phyloP scores from a whole-genome alignment of 2,888 invertebrate genomes.

The Xestia ashworthii region DNA sequence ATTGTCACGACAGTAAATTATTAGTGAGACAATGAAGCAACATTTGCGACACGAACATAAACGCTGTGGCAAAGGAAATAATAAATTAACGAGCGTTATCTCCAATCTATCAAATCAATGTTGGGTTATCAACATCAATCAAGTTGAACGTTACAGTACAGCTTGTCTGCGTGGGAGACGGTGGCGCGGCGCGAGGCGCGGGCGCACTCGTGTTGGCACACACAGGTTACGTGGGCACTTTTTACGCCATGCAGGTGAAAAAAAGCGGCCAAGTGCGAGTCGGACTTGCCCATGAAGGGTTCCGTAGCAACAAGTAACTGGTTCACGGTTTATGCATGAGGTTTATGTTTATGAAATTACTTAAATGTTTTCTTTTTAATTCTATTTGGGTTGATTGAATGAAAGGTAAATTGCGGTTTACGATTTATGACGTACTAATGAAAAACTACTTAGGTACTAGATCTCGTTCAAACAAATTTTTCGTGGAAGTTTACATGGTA shows the following conservation, averaged over 20 bases:
- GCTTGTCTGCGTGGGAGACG: constrained; percentile 32
- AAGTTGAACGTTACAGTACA: constrained; percentile 29
- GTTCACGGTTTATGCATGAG: too few species aligned
- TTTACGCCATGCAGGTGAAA: not conserved
- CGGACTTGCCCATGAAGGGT: too few species aligned
- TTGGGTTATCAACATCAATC: constrained; percentile 38
- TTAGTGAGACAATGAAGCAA: not conserved
- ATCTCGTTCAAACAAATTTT: too few species aligned
- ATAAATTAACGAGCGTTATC: constrained; percentile 53
- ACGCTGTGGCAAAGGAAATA: constrained; percentile 41
- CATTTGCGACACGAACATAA: constrained; percentile 21
- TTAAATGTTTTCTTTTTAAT: too few species aligned
- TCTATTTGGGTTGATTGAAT: too few species aligned
- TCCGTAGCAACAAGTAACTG: too few species aligned
- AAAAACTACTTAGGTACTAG: too few species aligned
- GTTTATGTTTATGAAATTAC: too few species aligned
- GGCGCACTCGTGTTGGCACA: not conserved
- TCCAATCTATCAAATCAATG: constrained; percentile 51
- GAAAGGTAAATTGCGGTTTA: too few species aligned
- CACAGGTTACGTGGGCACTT: not conserved
- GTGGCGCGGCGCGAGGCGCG: not conserved
- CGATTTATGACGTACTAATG: too few species aligned
- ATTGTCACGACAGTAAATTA: not conserved
- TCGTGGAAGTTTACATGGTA: too few species aligned
- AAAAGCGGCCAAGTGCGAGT: too few species aligned